Conservation (phyloP, 2,888 invertebrate genomes). For the Euplexia lucipara region DNA sequence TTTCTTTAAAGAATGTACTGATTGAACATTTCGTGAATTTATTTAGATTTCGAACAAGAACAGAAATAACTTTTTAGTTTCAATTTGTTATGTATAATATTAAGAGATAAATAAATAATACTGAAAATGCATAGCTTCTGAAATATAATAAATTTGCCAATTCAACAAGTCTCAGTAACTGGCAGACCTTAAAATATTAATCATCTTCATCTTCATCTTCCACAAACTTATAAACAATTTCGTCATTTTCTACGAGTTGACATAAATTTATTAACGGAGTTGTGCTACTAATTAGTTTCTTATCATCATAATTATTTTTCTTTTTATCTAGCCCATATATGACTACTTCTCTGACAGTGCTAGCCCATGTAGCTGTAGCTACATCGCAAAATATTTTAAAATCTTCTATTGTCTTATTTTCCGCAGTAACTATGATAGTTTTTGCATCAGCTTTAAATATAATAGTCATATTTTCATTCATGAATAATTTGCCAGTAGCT, state of each 20-base stretch:
- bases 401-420: conserved; percentile 69
- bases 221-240: conserved; percentile 61
- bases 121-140: conserved; percentile 3
- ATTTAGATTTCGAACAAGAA: conserved; percentile 3
- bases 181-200: conserved; percentile 6
- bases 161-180: neutral
- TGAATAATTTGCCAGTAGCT: conserved; percentile 78
- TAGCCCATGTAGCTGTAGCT: conserved; percentile 67
- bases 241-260: conserved; percentile 58
- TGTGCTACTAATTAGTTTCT: conserved; percentile 64
- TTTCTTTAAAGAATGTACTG: neutral
- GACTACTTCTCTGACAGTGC: conserved; percentile 71
- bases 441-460: conserved; percentile 73
- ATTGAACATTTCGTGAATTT: conserved; percentile 5
- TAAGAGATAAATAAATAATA: conserved; percentile 25
- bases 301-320: conserved; percentile 84
- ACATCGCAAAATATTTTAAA: conserved; percentile 72
- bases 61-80: conserved; percentile 1
- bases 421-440: conserved; percentile 69
- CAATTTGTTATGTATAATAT: neutral
- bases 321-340: conserved; percentile 81
- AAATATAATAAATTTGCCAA: neutral
- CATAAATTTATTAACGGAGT: conserved; percentile 74
- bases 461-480: conserved; percentile 73
- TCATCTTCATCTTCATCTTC: too few species aligned